These are phyloP conservation scores for Camponotus floridanus DNA, from an alignment of 1,140 invertebrate species.

Conservation along the genomic window DNA sequence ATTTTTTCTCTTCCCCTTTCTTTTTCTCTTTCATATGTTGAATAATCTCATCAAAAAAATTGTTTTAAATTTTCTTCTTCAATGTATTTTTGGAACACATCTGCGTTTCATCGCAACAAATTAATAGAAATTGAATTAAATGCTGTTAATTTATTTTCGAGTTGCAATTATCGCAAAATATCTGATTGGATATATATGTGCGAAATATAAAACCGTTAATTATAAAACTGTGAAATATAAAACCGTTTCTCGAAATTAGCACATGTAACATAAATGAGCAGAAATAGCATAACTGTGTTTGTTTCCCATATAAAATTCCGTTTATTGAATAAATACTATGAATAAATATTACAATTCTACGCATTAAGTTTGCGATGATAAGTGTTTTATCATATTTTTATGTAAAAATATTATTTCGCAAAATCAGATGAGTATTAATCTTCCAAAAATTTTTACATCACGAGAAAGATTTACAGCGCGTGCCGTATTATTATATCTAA, in stretches of 20 bases:
- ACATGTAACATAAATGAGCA: constrained; percentile 34
- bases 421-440: constrained; percentile 44
- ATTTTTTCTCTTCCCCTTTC: not conserved
- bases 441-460: not conserved
- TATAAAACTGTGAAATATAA: constrained; percentile 26
- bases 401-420: constrained; percentile 15
- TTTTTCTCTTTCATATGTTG: not conserved
- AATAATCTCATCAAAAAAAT: not conserved
- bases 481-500: not conserved
- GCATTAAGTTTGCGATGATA: constrained; percentile 14
- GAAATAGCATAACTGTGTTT: constrained; percentile 49
- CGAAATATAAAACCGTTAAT: not conserved
- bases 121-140: constrained; percentile 29
- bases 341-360: constrained; percentile 7
- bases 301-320: constrained; percentile 33
- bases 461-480: not conserved
- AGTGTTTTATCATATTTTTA: constrained; percentile 24
- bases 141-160: not conserved
- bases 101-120: not conserved
- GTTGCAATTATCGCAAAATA: constrained; percentile 8
- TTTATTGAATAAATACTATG: constrained; percentile 34
- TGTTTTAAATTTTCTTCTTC: not conserved
- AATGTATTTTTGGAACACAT: not conserved
- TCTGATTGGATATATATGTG: not conserved
- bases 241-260: constrained; percentile 22